Evolutionary conservation across 1,140 invertebrate genomes (phyloP), one percentile per base, ranked within the genome.

Genomic region (Drosophila neocordata): DNA sequence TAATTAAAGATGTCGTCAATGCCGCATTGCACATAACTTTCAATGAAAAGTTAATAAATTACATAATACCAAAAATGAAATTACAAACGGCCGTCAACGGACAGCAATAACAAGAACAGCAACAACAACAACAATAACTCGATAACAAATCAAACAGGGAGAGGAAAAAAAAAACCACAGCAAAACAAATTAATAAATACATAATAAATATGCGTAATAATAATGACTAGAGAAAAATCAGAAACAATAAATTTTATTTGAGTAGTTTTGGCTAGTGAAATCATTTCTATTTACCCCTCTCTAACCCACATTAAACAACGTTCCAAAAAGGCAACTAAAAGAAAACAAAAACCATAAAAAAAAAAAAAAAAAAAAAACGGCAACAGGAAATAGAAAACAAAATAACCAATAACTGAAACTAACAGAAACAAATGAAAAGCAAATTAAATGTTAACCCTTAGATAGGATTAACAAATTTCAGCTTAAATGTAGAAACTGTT

Each of bases 41-140:
- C 83, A 88, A 88, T 88, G 83, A 88, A 88, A 88, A 83, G 83
- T 88, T 88, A 83, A 88, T 88, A 88, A 88, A 88, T 88, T 88
- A 87, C 83, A 76, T 88, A 89, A 88, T 83, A 69, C 83, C 83
- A 84, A 87, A 85, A 85, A 87, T 69, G 82, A 85, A 85, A 85
- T 85, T 82, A 87, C 82, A 87, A 84, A 85, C 82, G 81, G 15
- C 77, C 82, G 71, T 77, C 82, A 85, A 67, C 64, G 65, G 77
- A 69, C 77, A 69, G 66, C 63, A 74, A 77, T 82, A 77, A 64
- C 73, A 48, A 8, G 56, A 27, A 27, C 58, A 57, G 41, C 62
- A 69, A 38, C 66, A 34, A 35, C 53, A 55, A 57, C 55, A 53
- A 55, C 64, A 65, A 31, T 31, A 31, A 48, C 70, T 65, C 69